Evolutionary conservation across 1,140 invertebrate genomes (phyloP), one percentile per base, ranked within the genome.

Genomic region (Glomeris maerens): DNA sequence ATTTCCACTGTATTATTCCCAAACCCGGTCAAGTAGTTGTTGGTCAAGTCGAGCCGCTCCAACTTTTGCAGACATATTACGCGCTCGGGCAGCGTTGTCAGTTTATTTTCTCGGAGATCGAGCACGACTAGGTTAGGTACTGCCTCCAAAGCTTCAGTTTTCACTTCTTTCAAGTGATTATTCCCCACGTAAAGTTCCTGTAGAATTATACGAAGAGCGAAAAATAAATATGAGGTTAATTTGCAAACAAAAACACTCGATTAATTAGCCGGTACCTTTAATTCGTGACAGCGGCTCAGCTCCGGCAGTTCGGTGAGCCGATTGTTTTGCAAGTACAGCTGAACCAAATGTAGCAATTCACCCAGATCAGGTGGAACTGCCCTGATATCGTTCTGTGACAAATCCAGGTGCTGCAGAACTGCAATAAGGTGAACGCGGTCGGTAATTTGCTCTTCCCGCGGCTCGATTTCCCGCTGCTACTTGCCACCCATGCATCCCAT

Each of bases 321-420:
- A 68, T 92, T 92, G 50, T 86, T 79, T 55, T 84, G 79, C 10
- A 85, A 71, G 64, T 85, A 81, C 0, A 94, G 63, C 53, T 77
- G 74, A 66, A 90, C 80, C 54, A 92, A 70, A 66, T 84, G 81
- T 28, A 75, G 64, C n/a, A 92, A 66, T 63, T 86, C 78, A 20
- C 82, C 81, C 57, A 93, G 57, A 62, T 83, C 67, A 39, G 77
- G 67, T 17, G 86, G 86, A 31, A 92, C 59, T 25, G 61, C 59
- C 49, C 72, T 73, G 29, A 92, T 71, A 49, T 77, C 69, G 72
- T 92, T 93, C 52, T 81, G 71, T 28, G 77, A 81, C 41, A 88
- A 67, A 72, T 92, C 79, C 49, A 92, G 68, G 31, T 77, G 57
- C 54, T 68, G 72, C 21, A 93, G 68, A 60, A 63, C 78, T 80